Percentiles rank a stretch among this genome's conserved stretches.
These are phyloP conservation scores for Ceyx margarethae DNA, from an alignment of 2,113 vertebrate genomes.

Conservation along the genomic window DNA sequence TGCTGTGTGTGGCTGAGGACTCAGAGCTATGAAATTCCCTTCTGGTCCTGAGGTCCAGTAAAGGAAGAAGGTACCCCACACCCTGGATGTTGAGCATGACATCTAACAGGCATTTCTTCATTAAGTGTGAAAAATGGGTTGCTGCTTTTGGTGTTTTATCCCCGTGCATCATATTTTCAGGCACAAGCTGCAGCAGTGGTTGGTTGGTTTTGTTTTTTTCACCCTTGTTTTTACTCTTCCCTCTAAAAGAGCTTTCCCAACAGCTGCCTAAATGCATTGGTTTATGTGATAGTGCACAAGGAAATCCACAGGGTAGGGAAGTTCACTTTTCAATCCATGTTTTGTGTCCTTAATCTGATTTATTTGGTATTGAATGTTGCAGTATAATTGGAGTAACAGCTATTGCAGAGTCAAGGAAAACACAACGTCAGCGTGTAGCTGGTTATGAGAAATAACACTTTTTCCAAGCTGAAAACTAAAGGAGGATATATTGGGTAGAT, in stretches of 20 bases:
- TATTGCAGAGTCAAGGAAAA: not conserved
- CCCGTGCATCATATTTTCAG: not conserved
- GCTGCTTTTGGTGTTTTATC: not conserved
- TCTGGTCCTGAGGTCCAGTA: not conserved
- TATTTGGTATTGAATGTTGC: not conserved
- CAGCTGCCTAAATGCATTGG: not conserved
- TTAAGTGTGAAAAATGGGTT: not conserved
- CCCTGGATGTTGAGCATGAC: accelerated
- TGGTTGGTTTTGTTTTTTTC: not conserved
- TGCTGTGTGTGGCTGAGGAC: too few species aligned
- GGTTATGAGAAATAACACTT: not conserved
- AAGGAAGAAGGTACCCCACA: not conserved
- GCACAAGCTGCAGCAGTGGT: not conserved
- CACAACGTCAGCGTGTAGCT: not conserved
- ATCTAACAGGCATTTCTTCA: not conserved
- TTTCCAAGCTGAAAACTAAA: not conserved
- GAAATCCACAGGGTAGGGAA: not conserved
- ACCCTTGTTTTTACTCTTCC: not conserved
- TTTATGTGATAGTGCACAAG: not conserved
- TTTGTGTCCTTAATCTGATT: not conserved
- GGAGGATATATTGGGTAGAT: not conserved
- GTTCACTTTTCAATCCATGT: not conserved
- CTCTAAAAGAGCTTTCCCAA: not conserved
- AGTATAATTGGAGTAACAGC: not conserved
- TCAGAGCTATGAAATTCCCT: not conserved